Conservation (phyloP, 2,113 vertebrate genomes). For the Esox niger region DNA sequence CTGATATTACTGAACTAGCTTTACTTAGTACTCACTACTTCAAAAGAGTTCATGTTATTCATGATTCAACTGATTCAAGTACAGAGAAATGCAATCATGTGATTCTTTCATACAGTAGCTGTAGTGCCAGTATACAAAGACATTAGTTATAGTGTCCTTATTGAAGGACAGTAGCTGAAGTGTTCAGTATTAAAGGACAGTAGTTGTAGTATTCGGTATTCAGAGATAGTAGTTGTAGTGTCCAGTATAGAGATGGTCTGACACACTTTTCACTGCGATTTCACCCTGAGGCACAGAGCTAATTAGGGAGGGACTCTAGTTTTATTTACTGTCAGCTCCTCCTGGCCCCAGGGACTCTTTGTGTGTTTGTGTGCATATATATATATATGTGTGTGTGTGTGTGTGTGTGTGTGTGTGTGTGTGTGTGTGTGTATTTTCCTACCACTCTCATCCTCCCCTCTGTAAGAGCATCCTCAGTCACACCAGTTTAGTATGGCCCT, state of each 20-base stretch:
- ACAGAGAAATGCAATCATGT: not conserved
- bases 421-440: not conserved
- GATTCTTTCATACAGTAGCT: no score
- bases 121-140: no score
- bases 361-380: constrained; percentile 8
- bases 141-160: not conserved
- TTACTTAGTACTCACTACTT: no score
- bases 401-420: constrained; percentile 6
- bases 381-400: constrained; percentile 11
- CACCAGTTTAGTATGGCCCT: constrained; percentile 61
- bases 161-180: no score
- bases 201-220: no score
- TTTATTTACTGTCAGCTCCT: constrained; percentile 72
- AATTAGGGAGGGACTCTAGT: constrained; percentile 66
- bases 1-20: no score
- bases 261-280: constrained; percentile 63
- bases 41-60: not conserved
- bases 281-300: constrained; percentile 59
- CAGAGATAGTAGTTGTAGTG: constrained; percentile 28
- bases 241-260: constrained; percentile 58
- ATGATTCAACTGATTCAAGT: not conserved
- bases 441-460: not conserved
- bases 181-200: no score
- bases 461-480: constrained; percentile 48
- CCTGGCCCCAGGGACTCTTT: constrained; percentile 38